Evolutionary conservation across 2,888 invertebrate genomes (phyloP).

Genomic region (Epirrita christyi): DNA sequence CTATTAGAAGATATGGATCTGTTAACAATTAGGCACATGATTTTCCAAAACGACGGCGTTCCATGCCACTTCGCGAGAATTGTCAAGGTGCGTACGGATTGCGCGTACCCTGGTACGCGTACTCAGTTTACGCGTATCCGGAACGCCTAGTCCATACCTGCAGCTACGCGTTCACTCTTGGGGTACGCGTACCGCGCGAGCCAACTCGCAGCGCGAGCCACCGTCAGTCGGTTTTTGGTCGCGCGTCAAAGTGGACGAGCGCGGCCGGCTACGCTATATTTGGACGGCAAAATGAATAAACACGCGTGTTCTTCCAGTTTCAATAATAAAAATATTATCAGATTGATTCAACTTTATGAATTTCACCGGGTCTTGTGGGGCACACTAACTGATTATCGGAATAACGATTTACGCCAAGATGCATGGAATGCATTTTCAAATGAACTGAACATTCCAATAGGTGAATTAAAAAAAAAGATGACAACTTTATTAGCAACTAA

Average conservation of each 20-base stretch:
- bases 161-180: constrained; percentile 38
- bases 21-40: too few relatives aligned
- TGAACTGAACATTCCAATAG: constrained; percentile 19
- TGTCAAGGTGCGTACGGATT: constrained; percentile 32
- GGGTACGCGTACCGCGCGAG: too few relatives aligned
- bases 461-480: constrained; percentile 32
- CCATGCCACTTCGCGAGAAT: too few relatives aligned
- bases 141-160: constrained; percentile 36
- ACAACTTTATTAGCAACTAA: constrained; percentile 37
- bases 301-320: too few relatives aligned
- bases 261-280: constrained; percentile 29
- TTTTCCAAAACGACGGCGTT: too few relatives aligned
- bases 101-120: constrained; percentile 36
- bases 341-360: constrained; percentile 40
- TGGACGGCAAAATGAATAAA: too few relatives aligned
- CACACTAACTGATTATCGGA: constrained; percentile 35
- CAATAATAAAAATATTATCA: constrained; percentile 30
- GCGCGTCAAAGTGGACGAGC: constrained; percentile 41
- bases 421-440: constrained; percentile 39
- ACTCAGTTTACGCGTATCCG: constrained; percentile 33
- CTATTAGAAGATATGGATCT: too few relatives aligned
- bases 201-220: constrained; percentile 33
- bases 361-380: constrained; percentile 39
- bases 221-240: constrained; percentile 41
- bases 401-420: constrained; percentile 39